Evolutionary conservation across 2,113 vertebrate genomes (phyloP).

Genomic region (Saiga tatarica): DNA sequence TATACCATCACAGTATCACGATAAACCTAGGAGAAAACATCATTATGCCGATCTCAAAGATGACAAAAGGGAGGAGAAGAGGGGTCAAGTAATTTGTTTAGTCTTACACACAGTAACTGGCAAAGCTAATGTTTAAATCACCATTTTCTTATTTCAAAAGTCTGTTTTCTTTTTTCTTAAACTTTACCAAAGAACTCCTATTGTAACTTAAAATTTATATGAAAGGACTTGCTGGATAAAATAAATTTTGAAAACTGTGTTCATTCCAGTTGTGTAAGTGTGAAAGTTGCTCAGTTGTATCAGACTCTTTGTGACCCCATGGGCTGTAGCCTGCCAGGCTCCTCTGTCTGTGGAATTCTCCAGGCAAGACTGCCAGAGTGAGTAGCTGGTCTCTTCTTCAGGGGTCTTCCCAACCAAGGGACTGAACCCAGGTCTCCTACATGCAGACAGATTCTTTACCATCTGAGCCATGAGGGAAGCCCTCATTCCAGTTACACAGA

Average conservation of each 20-base stretch:
- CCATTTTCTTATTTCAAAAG: neutral
- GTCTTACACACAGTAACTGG: neutral
- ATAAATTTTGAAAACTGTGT: neutral
- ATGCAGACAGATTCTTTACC: neutral
- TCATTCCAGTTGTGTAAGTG: neutral
- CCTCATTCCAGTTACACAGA: neutral
- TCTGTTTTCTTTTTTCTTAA: neutral
- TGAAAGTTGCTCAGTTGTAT: neutral
- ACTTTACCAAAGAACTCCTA: neutral
- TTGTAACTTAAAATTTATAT: neutral
- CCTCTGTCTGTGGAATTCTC: neutral
- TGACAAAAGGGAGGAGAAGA: neutral
- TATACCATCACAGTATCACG: rapidly evolving
- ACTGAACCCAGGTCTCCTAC: neutral
- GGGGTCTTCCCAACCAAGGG: neutral
- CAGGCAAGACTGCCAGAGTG: neutral
- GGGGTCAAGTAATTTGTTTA: neutral
- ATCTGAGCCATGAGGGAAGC: neutral
- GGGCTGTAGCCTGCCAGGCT: neutral
- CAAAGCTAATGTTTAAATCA: neutral
- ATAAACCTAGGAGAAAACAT: neutral
- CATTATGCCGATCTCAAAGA: neutral
- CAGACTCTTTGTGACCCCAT: neutral
- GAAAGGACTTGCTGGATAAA: neutral
- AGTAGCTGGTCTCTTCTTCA: neutral